A percentile compares a stretch with the other conserved stretches of the same genome.
Evolutionary conservation across 92 coral and sea anemone genomes (phyloP).

Genomic region (Heliopora coerulea): DNA sequence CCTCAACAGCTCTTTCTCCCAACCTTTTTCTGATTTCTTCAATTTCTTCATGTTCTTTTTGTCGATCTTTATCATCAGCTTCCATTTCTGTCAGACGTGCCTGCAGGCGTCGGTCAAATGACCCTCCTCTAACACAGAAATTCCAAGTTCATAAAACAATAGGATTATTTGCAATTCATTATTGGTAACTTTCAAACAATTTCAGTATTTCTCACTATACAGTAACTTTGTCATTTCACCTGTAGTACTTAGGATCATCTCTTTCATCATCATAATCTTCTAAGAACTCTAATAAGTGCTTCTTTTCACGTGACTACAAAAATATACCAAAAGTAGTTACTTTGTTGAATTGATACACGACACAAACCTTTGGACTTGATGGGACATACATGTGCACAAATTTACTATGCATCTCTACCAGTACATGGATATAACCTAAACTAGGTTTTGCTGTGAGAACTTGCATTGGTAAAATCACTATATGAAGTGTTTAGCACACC

Average conservation of each 20-base stretch:
- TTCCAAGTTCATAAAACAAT: no score
- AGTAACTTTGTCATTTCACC: no score
- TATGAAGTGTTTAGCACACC: constrained; percentile 52
- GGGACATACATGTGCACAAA: no score
- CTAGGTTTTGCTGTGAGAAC: no score
- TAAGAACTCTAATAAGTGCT: constrained; percentile 84
- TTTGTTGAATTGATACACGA: no score
- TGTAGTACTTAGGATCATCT: constrained; percentile 95
- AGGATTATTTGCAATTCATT: no score
- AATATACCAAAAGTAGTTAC: not conserved
- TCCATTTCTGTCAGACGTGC: constrained; percentile 83
- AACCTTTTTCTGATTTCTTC: constrained; percentile 90
- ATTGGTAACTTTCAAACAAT: no score
- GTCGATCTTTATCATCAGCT: constrained; percentile 86
- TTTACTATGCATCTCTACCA: no score
- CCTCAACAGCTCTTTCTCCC: constrained; percentile 53
- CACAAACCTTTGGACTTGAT: no score
- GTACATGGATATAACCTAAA: no score
- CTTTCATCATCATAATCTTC: constrained; percentile 94
- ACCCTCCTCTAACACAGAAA: constrained; percentile 87
- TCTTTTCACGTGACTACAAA: constrained; percentile 85
- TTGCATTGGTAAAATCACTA: no score
- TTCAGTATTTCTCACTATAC: no score
- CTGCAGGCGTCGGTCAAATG: constrained; percentile 72
- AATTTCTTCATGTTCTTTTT: constrained; percentile 91